Conservation (phyloP, 2,888 invertebrate species). For the Matsumyia berberina region DNA sequence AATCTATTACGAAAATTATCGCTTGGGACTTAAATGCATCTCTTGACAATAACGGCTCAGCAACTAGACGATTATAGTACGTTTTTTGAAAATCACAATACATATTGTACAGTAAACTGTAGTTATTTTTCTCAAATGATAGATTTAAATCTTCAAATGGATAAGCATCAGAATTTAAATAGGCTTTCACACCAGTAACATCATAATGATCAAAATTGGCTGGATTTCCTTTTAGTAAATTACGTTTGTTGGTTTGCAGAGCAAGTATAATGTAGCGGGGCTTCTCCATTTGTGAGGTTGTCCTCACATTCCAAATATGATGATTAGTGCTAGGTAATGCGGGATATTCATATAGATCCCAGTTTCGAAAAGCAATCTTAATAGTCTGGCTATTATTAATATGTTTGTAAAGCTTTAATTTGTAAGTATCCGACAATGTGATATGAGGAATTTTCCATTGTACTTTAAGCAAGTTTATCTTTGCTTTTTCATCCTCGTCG, state of each 20-base stretch:
- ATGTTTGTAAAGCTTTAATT: constrained; percentile 52
- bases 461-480: constrained; percentile 22
- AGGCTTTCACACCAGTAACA: not conserved
- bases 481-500: constrained; percentile 7
- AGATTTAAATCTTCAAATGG: constrained; percentile 3
- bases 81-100: constrained; percentile 20
- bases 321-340: constrained; percentile 55
- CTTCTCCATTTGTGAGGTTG: constrained; percentile 80
- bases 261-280: constrained; percentile 82
- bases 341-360: constrained; percentile 70
- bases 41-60: constrained; percentile 6
- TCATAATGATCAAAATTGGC: too few species aligned
- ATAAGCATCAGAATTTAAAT: not conserved
- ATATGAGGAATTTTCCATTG: constrained; percentile 58
- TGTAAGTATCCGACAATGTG: constrained; percentile 29
- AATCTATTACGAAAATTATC: constrained; percentile 78
- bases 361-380: constrained; percentile 51
- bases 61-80: constrained; percentile 13
- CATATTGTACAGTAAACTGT: constrained; percentile 11
- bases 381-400: constrained; percentile 34
- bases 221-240: too few species aligned
- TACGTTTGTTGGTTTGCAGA: constrained; percentile 79
- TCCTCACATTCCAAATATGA: constrained; percentile 81
- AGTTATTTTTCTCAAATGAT: not conserved
- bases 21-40: too few species aligned